Conservation (phyloP, 1,140 invertebrate species). For the Copidosoma floridanum region DNA sequence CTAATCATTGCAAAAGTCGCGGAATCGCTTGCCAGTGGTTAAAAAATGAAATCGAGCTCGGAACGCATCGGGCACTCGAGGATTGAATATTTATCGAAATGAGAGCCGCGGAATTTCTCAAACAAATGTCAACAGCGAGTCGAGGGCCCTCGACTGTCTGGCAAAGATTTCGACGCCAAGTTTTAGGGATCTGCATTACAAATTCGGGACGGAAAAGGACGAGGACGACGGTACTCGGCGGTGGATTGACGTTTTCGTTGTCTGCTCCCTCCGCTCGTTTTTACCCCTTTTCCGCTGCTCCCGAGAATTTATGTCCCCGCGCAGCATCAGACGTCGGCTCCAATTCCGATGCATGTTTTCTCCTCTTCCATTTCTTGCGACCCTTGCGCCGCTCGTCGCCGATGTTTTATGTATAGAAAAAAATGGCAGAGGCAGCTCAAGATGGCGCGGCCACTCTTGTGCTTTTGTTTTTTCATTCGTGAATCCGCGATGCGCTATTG, state of each 20-base stretch:
- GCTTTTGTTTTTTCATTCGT: too few relatives aligned
- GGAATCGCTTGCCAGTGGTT: too few relatives aligned
- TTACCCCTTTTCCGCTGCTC: not conserved
- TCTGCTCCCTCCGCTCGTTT: slow-evolving; percentile 1
- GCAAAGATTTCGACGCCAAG: too few relatives aligned
- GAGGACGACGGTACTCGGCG: not conserved
- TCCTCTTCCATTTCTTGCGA: slow-evolving; percentile 5
- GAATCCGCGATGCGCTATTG: too few relatives aligned
- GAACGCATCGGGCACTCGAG: not conserved
- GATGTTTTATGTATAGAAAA: slow-evolving; percentile 28
- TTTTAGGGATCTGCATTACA: slow-evolving; percentile 24
- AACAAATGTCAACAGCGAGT: too few relatives aligned
- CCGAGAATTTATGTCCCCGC: slow-evolving; percentile 20
- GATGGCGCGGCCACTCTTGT: not conserved
- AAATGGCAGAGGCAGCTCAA: not conserved
- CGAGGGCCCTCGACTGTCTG: too few relatives aligned
- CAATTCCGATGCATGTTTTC: slow-evolving; percentile 28
- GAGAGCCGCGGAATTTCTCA: too few relatives aligned
- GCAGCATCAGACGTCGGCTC: slow-evolving; percentile 1
- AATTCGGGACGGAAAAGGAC: slow-evolving; percentile 12
- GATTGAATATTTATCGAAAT: slow-evolving; percentile 8
- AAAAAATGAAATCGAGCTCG: too few relatives aligned
- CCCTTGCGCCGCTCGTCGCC: not conserved
- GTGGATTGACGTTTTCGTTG: slow-evolving; percentile 21
- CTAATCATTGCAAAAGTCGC: too few relatives aligned